A percentile compares a stretch with the other conserved stretches of the same genome.
Conservation (phyloP, 2,888 invertebrate species). For the Junonia oenone region DNA sequence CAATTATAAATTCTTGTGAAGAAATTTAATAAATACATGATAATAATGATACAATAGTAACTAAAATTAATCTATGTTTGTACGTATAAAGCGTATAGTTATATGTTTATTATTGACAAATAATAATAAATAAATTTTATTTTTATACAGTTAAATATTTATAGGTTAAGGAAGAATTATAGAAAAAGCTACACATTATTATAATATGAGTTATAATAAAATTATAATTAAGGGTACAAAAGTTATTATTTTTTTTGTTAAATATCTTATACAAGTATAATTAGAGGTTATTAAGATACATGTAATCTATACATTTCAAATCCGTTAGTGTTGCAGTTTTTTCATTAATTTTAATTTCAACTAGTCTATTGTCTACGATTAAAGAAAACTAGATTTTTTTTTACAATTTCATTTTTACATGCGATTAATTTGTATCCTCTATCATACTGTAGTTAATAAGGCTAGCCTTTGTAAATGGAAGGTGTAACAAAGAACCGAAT, state of each 20-base stretch:
- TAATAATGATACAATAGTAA: constrained; percentile 4
- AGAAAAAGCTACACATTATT: constrained; percentile 14
- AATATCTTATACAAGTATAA: constrained; percentile 18
- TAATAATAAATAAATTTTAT: constrained; percentile 15
- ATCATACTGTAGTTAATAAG: not conserved
- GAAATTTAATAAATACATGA: constrained; percentile 5
- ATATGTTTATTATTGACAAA: constrained; percentile 28
- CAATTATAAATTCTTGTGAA: constrained; percentile 1
- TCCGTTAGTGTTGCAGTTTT: constrained; percentile 74
- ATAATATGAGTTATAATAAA: constrained; percentile 3
- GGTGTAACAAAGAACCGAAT: not conserved
- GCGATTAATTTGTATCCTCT: constrained; percentile 3
- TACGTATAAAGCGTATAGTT: constrained; percentile 60
- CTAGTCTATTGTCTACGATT: constrained; percentile 37
- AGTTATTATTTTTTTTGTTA: not conserved
- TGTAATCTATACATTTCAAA: constrained; percentile 50
- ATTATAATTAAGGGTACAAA: constrained; percentile 8
- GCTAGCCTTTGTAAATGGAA: not conserved
- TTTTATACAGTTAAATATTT: constrained; percentile 18
- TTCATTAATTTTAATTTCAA: constrained; percentile 28
- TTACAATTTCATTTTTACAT: constrained; percentile 48
- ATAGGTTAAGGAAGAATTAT: constrained; percentile 8
- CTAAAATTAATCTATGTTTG: constrained; percentile 35
- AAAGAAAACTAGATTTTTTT: constrained; percentile 27
- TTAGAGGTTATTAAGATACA: constrained; percentile 17